Percentiles rank a stretch among this genome's conserved stretches.
phyloP scores from a whole-genome alignment of 2,113 vertebrate genomes.

The Sapayoa aenigma region DNA sequence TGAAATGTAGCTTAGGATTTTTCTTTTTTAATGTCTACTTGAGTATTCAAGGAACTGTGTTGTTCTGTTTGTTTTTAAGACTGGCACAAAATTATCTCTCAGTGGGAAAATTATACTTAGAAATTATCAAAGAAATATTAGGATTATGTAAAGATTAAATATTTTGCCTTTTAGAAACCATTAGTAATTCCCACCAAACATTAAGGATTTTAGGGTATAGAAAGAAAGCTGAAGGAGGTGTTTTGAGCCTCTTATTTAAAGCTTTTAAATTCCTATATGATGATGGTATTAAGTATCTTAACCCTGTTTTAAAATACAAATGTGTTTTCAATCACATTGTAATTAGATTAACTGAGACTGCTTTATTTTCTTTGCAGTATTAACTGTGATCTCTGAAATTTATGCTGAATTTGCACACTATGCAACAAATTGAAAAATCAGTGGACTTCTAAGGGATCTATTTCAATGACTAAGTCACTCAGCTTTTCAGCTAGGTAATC shows the following conservation, averaged over 20 bases:
- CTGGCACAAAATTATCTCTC: neutral
- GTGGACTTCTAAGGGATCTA: neutral
- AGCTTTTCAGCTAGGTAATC: neutral
- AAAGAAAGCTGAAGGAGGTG: neutral
- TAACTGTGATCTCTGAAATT: neutral
- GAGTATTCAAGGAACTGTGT: neutral
- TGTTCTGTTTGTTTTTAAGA: neutral
- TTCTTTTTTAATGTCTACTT: neutral
- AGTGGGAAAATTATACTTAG: neutral
- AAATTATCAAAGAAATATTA: neutral
- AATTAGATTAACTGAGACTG: neutral
- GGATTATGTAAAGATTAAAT: fast-evolving
- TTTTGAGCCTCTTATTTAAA: neutral
- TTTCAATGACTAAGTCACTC: neutral
- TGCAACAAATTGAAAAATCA: neutral
- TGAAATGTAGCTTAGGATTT: neutral
- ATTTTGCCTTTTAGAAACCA: neutral
- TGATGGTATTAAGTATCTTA: neutral
- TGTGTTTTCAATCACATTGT: neutral
- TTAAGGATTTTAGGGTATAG: neutral
- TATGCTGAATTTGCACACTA: neutral
- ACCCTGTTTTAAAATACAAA: neutral
- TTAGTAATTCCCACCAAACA: neutral
- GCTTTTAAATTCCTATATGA: neutral
- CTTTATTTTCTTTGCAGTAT: neutral